Percentiles rank a stretch among this genome's conserved stretches.
These are phyloP conservation scores for Triplophysa rosa DNA, from an alignment of 2,113 vertebrate species.

Conservation along the genomic window DNA sequence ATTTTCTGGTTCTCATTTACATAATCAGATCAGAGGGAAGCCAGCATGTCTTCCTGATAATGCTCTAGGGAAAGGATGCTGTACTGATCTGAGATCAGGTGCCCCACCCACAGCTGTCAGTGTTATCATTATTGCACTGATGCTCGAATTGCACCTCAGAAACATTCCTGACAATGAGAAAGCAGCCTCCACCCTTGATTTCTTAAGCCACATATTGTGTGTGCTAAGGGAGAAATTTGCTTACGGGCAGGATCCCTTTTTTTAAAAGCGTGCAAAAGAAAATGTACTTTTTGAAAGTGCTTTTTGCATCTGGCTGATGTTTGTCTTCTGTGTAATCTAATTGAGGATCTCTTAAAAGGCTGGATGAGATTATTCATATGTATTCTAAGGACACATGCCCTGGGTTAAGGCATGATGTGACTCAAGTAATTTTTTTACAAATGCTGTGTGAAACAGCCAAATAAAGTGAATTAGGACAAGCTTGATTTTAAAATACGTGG, in stretches of 20 bases:
- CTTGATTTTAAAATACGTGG: too few species aligned
- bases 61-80: not conserved
- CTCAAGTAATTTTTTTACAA: too few species aligned
- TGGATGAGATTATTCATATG: not conserved
- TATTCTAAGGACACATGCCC: not conserved
- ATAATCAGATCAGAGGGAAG: not conserved
- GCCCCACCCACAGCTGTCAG: not conserved
- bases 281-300: constrained; percentile 14
- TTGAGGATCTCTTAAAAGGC: not conserved
- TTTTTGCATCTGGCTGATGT: constrained; percentile 6
- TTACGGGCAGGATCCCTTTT: not conserved
- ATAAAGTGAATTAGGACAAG: too few species aligned
- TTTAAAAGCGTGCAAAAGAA: not conserved
- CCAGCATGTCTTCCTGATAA: not conserved
- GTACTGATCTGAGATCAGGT: constrained; percentile 32
- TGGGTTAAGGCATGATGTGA: not conserved
- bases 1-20: not conserved
- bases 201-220: constrained; percentile 4
- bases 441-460: too few species aligned
- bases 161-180: not conserved
- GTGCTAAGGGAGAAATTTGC: not conserved
- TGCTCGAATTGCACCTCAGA: not conserved
- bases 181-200: constrained; percentile 7
- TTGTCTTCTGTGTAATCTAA: not conserved
- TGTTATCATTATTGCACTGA: not conserved